Evolutionary conservation across 1,140 invertebrate species (phyloP), one percentile per base, ranked within the genome.

Genomic region (Anoplolepis gracilipes): DNA sequence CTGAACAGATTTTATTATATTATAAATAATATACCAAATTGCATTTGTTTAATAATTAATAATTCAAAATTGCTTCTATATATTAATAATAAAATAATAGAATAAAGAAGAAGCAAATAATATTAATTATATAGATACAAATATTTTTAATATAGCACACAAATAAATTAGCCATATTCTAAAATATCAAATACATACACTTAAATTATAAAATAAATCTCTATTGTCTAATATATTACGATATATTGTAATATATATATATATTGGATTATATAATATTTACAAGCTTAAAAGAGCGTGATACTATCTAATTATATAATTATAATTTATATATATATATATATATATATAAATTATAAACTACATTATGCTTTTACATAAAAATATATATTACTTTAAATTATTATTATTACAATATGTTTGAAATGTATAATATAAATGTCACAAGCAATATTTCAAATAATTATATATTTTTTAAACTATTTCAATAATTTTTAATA

Each of bases 381-480:
- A 10, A 59, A 22, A 72, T 72, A 19, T 62, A 55, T 53, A 81
- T 57, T 10, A 49, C 7, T 19, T 81, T 13, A 13, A 36, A 69
- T 70, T 1, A 25, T 19, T 30, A 81, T n/a, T 57, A 70, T 57
- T 81, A 39, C 3, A 28, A 1, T 22, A 30, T 46, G n/a, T n/a
- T n/a, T 25, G 53, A 69, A 22, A 81, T 13, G 8, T 70, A 10
- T 39, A 46, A 62, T 19, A 46, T 22, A 65, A 69, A 81, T 57
- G 72, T 81, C 22, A 49, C 4, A 59, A 33, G 36, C 30, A 72
- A 72, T 82, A 72, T 57, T 69, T 78, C 7, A 65, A 33, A 78
- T 77, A 1, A 77, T 75, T 59, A 46, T 25, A 30, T 84, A n/a
- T 75, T 10, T n/a, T 62, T 76, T 76, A n/a, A n/a, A n/a, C n/a